Base-by-base conservation (phyloP, 2,113 vertebrate species). In the Antechinus flavipes region DNA sequence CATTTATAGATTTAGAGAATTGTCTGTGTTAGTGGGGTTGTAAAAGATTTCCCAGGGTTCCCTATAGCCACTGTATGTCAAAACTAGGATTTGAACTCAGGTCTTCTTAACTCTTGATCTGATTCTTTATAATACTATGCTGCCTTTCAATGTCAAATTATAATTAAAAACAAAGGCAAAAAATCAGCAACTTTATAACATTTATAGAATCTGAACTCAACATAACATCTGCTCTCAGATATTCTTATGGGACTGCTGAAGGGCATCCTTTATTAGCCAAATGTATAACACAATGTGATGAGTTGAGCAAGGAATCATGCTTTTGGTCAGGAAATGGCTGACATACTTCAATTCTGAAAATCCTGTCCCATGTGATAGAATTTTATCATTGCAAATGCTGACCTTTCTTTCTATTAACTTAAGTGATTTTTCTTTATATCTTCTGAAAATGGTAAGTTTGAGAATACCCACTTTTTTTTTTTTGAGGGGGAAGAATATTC, bases 351-450 rank as follows among this genome's bases (percentile, higher is more conserved):
- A 35, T 91, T 56, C 52, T 22, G 54, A 90, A 61, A 93, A 96
- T 84, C 1, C 19, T 93, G 27, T 12, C 84, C 6, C 56, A 5
- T 26, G 30, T 49, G 19, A 0, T 76, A 35, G 9, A 42, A 92
- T 94, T 91, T 91, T 96, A 61, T 94, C 25, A 94, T 94, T 9
- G 1, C 8, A 35, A 50, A 49, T 54, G 10, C 2, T 54, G 55
- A 94, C 26, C 96, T 95, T 91, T 46, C 93, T 93, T 95, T 97
- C 91, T 90, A 56, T 92, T 92, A 94, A 8, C 22, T 94, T 94
- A 92, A 93, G 8, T 91, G 92, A 10, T n/a, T 1, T 94, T 90
- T n/a, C 56, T 54, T 49, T 94, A 49, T 61, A 49, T 76, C 23
- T 53, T n/a, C 95, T 96, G 9, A 50, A 94, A 95, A 89, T 19